Base-by-base conservation (phyloP, 2,797 vertebrate genomes). In the Spondyliosoma cantharus region DNA sequence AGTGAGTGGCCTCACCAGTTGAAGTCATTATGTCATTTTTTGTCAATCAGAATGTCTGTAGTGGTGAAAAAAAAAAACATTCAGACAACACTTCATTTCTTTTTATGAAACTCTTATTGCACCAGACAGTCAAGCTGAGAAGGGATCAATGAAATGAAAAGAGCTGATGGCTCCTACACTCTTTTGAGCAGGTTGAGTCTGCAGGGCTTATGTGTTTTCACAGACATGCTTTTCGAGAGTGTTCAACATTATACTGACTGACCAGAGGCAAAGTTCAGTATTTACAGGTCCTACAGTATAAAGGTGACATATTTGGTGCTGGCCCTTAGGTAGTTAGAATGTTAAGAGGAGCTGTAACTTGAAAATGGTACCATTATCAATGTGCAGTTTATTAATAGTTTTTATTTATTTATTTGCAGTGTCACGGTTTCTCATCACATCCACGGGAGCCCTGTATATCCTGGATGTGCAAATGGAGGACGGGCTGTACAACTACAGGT, bases 381-480 rank as follows among this genome's bases (percentile, higher is more conserved):
- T 42, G 13, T 78, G 19, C 49, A 14, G 12, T 37, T 6, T 1
- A 6, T 61, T 45, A 46, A 83, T 16, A 20, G 42, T 2, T 50
- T 70, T n/a, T 45, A 3, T 77, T 42, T 65, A 0, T 85, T 15
- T 61, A 3, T 81, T 85, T 75, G 17, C 81, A 94, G 93, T 93
- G 91, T 92, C 97, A 94, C 96, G 98, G 96, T 99, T 98, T 96
- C 96, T 97, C 96, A 97, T 99, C 94, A 98, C 98, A 93, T 97
- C 97, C 95, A 98, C 96, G 89, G 98, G 98, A 95, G 97, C 97
- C 95, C 97, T 99, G 95, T 99, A 99, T 96, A 98, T 99, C 95
- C 95, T 97, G 96, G 98, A 99, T 85, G 98, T 98, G 94, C 98
- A 99, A 95, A 98, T 98, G 85, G 98, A 99, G 87, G 98, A 99